Evolutionary conservation across 1,140 invertebrate species (phyloP).

Genomic region (Temnothorax nylanderi): DNA sequence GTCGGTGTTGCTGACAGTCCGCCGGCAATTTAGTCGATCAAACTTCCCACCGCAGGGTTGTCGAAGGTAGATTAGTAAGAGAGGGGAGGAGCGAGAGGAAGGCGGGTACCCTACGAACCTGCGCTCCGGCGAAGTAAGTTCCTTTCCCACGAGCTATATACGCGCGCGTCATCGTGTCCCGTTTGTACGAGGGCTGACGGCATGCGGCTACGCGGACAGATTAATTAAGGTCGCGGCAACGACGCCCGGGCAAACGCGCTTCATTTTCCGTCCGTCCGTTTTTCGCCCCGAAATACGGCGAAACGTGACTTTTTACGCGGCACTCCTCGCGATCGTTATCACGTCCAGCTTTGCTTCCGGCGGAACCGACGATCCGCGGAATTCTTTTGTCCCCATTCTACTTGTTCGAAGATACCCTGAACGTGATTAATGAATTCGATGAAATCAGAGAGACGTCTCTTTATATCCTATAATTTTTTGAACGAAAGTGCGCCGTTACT

Average conservation of each 20-base stretch:
- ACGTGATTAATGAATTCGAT: background rate
- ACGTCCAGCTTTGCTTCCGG: background rate
- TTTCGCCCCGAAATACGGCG: background rate
- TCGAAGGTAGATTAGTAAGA: conserved; percentile 53
- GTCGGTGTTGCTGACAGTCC: conserved; percentile 67
- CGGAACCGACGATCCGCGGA: background rate
- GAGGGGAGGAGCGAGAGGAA: background rate
- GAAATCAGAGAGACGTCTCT: background rate
- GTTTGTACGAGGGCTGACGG: conserved; percentile 4
- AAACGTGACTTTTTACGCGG: conserved; percentile 20
- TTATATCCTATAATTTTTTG: background rate
- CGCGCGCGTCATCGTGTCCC: conserved; percentile 26
- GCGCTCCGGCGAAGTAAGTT: conserved; percentile 15
- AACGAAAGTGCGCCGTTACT: background rate
- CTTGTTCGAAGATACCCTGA: background rate
- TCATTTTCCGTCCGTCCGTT: background rate
- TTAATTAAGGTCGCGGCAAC: conserved; percentile 63
- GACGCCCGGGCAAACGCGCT: background rate
- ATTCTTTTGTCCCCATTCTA: background rate
- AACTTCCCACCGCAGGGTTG: conserved; percentile 65
- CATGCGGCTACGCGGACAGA: conserved; percentile 40
- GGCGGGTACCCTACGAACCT: conserved; percentile 11
- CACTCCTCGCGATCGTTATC: background rate
- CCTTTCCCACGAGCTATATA: conserved; percentile 64
- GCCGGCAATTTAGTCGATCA: conserved; percentile 70